These are phyloP conservation scores for Pungitius pungitius DNA, from an alignment of 2,113 vertebrate genomes.

Conservation along the genomic window DNA sequence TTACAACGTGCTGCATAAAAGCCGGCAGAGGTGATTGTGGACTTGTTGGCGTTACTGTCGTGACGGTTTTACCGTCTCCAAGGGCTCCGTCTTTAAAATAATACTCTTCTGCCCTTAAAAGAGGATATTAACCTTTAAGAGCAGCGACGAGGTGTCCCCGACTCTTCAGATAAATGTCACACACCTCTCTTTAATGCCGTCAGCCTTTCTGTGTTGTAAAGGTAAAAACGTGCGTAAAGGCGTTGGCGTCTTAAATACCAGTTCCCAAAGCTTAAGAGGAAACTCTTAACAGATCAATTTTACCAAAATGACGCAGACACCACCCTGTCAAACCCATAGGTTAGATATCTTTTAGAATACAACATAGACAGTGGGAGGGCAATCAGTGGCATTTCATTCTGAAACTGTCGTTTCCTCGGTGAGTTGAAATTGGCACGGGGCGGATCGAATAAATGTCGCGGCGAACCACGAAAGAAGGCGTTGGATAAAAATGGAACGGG, in stretches of 20 bases:
- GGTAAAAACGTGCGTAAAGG: conserved; percentile 56
- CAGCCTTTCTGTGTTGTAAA: conserved; percentile 55
- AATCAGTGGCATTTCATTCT: conserved; percentile 64
- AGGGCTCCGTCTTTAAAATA: conserved; percentile 45
- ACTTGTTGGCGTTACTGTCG: conserved; percentile 39
- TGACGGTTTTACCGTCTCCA: conserved; percentile 34
- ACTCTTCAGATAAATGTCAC: conserved; percentile 78
- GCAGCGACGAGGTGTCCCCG: conserved; percentile 59
- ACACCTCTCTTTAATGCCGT: conserved; percentile 64
- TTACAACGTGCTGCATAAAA: conserved; percentile 44
- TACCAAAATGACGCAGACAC: conserved; percentile 73
- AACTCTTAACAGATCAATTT: conserved; percentile 77
- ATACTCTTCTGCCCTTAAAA: conserved; percentile 57
- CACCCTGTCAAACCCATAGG: conserved; percentile 69
- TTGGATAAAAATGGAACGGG: conserved; percentile 23
- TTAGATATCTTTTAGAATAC: conserved; percentile 63
- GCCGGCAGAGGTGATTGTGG: conserved; percentile 34
- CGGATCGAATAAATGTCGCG: conserved; percentile 60
- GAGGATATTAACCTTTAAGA: conserved; percentile 78
- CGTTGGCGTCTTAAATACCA: conserved; percentile 68
- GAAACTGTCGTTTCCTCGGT: conserved; percentile 48
- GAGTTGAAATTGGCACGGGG: conserved; percentile 35
- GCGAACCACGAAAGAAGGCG: conserved; percentile 34
- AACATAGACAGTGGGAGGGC: conserved; percentile 46
- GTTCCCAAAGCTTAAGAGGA: conserved; percentile 58